These are phyloP conservation scores for Microctenopoma stevenorrisi DNA, from an alignment of 2,797 vertebrate species.

Conservation along the genomic window DNA sequence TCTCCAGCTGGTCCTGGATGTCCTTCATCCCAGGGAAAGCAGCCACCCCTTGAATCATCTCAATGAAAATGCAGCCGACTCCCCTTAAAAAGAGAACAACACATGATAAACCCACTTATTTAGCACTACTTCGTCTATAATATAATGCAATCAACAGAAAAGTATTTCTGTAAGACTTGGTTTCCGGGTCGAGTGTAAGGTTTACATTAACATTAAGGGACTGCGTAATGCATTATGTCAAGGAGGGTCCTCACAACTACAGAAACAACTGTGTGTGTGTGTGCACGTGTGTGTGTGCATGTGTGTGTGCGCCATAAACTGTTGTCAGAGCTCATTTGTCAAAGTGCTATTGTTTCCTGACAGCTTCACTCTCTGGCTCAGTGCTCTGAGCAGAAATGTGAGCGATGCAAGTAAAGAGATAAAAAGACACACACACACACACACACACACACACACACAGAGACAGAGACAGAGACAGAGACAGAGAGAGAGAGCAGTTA, in stretches of 20 bases:
- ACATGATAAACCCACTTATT: neutral
- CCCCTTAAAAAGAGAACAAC: slow-evolving; percentile 83
- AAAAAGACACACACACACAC: neutral
- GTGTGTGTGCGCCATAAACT: slow-evolving; percentile 17
- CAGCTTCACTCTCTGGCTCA: slow-evolving; percentile 58
- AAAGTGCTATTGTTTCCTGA: slow-evolving; percentile 60
- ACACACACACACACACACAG: no score
- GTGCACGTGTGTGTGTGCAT: slow-evolving; percentile 9
- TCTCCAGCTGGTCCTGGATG: slow-evolving; percentile 97
- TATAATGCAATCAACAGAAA: neutral
- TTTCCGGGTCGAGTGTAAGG: no score
- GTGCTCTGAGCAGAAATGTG: slow-evolving; percentile 31
- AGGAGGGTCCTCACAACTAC: no score
- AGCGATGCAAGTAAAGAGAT: slow-evolving; percentile 4
- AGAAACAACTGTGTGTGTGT: slow-evolving; percentile 1
- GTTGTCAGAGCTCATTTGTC: slow-evolving; percentile 61
- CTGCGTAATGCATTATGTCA: no score
- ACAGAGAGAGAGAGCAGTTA: neutral
- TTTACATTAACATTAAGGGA: no score
- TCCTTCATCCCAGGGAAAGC: slow-evolving; percentile 99
- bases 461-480: no score
- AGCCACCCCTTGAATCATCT: slow-evolving; percentile 98
- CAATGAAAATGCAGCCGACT: slow-evolving; percentile 97
- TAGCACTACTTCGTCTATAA: neutral
- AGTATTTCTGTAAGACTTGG: no score